These are phyloP conservation scores for Shargacucullia verbasci DNA, from an alignment of 2,888 invertebrate species.

Conservation along the genomic window DNA sequence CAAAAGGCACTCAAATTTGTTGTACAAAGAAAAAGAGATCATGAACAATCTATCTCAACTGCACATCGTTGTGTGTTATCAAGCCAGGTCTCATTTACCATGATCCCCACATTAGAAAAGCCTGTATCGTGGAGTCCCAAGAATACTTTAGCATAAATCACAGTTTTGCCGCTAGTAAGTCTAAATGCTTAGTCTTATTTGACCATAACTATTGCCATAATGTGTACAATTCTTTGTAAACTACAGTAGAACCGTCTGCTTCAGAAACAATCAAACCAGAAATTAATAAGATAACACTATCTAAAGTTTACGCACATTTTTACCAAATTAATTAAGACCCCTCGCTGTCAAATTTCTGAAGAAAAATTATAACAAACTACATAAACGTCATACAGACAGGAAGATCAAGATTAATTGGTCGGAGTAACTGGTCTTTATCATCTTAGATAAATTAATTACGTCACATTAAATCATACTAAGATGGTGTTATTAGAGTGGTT, in stretches of 20 bases:
- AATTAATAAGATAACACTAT: conserved; percentile 38
- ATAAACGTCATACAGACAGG: conserved; percentile 1
- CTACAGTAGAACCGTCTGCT: neutral
- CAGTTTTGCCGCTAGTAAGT: too few relatives aligned
- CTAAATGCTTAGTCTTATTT: too few relatives aligned
- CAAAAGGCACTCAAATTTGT: too few relatives aligned
- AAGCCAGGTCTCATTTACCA: too few relatives aligned
- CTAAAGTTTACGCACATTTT: conserved; percentile 15
- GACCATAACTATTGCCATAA: too few relatives aligned
- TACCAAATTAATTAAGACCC: conserved; percentile 23
- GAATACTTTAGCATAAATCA: too few relatives aligned
- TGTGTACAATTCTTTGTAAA: too few relatives aligned
- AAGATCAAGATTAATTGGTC: conserved; percentile 50
- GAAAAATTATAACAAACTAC: neutral
- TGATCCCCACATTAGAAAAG: too few relatives aligned
- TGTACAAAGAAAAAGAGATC: too few relatives aligned
- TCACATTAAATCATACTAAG: conserved; percentile 33
- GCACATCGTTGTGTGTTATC: too few relatives aligned
- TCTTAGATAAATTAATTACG: conserved; percentile 51
- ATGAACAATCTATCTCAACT: too few relatives aligned
- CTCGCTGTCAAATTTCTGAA: neutral
- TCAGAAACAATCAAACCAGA: conserved; percentile 19
- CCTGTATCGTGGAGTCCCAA: too few relatives aligned
- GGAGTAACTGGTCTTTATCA: conserved; percentile 33
- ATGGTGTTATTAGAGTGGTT: conserved; percentile 24